A percentile compares a stretch with the other conserved stretches of the same genome.
These are phyloP conservation scores for Brachionus plicatilis DNA, from an alignment of 1,140 invertebrate genomes.

Conservation along the genomic window DNA sequence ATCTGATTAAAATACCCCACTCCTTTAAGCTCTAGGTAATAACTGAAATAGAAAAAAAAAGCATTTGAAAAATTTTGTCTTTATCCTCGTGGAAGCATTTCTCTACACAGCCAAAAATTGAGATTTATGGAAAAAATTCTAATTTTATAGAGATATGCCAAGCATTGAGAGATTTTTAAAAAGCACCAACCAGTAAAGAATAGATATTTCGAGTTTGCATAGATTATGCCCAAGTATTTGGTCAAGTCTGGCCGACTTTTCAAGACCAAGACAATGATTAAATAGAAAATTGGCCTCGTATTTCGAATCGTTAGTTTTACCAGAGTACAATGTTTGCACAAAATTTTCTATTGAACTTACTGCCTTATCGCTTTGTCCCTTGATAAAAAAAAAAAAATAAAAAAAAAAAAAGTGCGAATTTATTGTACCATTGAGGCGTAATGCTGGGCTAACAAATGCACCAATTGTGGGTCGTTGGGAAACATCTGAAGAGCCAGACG, in stretches of 20 bases:
- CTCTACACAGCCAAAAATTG: not conserved
- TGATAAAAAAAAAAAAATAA: not conserved
- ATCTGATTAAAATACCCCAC: not conserved
- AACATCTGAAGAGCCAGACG: slow-evolving; percentile 7
- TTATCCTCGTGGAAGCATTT: not conserved
- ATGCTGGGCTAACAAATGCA: not conserved
- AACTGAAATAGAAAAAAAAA: slow-evolving; percentile 11
- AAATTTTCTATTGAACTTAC: not conserved
- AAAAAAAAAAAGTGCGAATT: not conserved
- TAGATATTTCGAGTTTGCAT: not conserved
- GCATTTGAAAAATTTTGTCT: not conserved
- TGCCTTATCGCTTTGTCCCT: not conserved
- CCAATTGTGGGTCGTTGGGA: not conserved
- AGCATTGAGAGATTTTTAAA: not conserved
- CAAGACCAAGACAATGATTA: slow-evolving; percentile 9
- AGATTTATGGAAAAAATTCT: not conserved
- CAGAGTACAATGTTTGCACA: not conserved
- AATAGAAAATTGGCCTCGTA: not conserved
- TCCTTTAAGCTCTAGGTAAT: slow-evolving; percentile 24
- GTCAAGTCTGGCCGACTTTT: not conserved
- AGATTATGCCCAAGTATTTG: not conserved
- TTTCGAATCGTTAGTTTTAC: not conserved
- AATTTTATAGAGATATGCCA: not conserved
- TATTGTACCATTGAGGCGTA: not conserved
- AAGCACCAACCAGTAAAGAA: slow-evolving; percentile 5